Base-by-base conservation (phyloP, 2,888 invertebrate species). In the Mylabris sibirica region DNA sequence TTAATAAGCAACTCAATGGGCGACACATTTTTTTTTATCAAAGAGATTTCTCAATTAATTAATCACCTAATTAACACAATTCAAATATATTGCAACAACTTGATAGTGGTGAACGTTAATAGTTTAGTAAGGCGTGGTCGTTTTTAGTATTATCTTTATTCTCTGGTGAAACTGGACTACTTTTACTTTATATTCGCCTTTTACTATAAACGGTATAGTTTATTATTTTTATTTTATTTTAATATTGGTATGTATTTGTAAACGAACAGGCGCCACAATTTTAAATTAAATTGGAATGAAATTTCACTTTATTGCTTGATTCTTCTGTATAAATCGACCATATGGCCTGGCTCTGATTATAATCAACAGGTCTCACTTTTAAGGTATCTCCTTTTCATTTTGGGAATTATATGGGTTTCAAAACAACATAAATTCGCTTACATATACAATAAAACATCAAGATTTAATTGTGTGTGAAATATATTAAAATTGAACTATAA, bases 121-220 rank as follows among this genome's bases (percentile, higher is more conserved):
- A 53, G 38, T 53, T 30, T 63, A 24, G 9, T 8, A 60, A 67
- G 73, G 73, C 70, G 74, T 72, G 74, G 74, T 65, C 20, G 20
- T 41, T 9, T n/a, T 12, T 38, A 64, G 62, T 59, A 66, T 66
- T 72, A 72, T 67, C 68, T 68, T 59, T 59, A 61, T 59, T 67
- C 49, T 60, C n/a, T 24, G 66, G 69, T 66, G 74, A 71, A 73
- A 74, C 74, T 74, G 73, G 66, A 69, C 71, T 73, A 73, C 73
- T 73, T 73, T 73, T 73, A 73, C 73, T 73, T 64, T 44, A 61
- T 64, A 24, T 64, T 30, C 59, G 59, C 64, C 62, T 66, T 62
- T 65, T 68, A 61, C 57, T 34, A 61, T 60, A 41, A 30, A 61
- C 61, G 20, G 17, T 53, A n/a, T n/a, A 53, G 11, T 49, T 24